Evolutionary conservation across 2,113 vertebrate species (phyloP), one percentile per base, ranked within the genome.

Genomic region (Himantopus leucocephalus): DNA sequence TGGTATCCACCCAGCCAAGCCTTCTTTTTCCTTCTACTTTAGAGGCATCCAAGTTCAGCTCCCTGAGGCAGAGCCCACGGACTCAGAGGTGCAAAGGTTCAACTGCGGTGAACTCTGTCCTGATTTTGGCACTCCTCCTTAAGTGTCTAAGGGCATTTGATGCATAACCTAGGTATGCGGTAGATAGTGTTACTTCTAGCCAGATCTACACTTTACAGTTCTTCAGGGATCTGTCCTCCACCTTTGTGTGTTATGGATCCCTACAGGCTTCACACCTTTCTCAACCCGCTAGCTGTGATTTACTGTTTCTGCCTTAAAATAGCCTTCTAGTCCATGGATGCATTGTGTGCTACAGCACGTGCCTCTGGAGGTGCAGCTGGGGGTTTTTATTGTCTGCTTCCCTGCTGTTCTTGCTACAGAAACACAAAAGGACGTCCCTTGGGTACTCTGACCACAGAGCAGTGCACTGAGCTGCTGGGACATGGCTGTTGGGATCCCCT

Each of bases 331-430:
- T 27, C 27, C 22, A 6, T 0, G 8, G 67, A 8, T 70, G 39
- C 32, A 6, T 67, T 16, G 12, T 35, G 47, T 83, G 43, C 55
- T 66, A 12, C 21, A 72, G 34, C 27, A n/a, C 0, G 0, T 53
- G 39, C 47, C 34, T 67, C 43, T 73, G 74, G 35, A 85, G 24
- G 39, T 43, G 67, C 45, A 63, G 34, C 68, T 73, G 34, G 16
- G 16, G 15, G 22, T 7, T 2, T 35, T 71, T 59, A 18, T 72
- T n/a, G 10, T 32, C 85, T 78, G 58, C 39, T 76, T 56, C 37
- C 58, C 56, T 80, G 55, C 24, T 72, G 8, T 8, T 41, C 13
- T 45, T 77, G 34, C n/a, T 48, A 14, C 6, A 4, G 23, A 58
- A 70, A n/a, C 34, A 39, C 24, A 20, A 27, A 62, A 75, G 15